phyloP scores from a whole-genome alignment of 2,113 vertebrate genomes.

The Balaenoptera acutorostrata region DNA sequence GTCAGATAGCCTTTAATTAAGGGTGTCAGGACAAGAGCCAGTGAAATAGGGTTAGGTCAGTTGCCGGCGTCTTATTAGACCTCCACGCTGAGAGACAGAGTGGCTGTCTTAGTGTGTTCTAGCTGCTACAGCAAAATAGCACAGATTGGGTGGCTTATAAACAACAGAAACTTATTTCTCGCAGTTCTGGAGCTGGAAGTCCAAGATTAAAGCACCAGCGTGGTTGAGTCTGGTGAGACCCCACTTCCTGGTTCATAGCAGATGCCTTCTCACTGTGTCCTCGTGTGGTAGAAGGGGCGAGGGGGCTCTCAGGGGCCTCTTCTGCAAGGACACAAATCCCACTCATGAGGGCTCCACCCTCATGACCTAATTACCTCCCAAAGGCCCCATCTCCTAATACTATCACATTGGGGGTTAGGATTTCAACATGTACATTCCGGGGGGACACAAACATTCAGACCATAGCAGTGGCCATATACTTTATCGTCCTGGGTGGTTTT shows the following conservation, averaged over 20 bases:
- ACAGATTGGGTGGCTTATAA: background rate
- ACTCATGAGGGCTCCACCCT: background rate
- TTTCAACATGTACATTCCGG: background rate
- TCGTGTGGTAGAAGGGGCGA: fast-evolving
- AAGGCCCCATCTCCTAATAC: background rate
- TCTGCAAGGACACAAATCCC: background rate
- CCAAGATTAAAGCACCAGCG: too few relatives aligned
- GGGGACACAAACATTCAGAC: background rate
- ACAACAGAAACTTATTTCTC: background rate
- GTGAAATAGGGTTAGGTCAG: background rate
- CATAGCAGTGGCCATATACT: background rate
- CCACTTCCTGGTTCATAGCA: background rate
- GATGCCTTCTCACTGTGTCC: background rate
- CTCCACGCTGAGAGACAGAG: background rate
- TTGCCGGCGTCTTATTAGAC: background rate
- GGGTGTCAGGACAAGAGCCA: too few relatives aligned
- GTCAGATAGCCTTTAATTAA: background rate
- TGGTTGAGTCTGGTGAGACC: background rate
- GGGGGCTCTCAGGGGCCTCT: too few relatives aligned
- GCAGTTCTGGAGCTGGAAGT: background rate
- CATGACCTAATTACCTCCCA: background rate
- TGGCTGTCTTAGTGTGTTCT: background rate
- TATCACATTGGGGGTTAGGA: background rate
- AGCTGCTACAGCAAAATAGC: background rate
- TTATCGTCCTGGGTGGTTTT: background rate